Evolutionary conservation across 2,888 invertebrate species (phyloP).

Genomic region (Palloptera scutellata): DNA sequence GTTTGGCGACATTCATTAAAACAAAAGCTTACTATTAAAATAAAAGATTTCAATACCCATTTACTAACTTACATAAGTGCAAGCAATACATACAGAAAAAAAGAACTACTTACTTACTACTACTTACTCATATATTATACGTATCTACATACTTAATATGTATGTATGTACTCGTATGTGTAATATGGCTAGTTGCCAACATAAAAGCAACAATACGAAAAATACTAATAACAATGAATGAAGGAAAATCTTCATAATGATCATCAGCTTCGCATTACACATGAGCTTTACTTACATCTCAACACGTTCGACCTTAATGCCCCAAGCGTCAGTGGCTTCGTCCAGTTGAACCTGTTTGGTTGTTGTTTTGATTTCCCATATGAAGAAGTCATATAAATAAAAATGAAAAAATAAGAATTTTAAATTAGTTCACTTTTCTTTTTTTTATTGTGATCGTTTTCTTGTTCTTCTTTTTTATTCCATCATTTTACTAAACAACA

Average conservation of each 20-base stretch:
- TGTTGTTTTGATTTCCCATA: slow-evolving; percentile 2
- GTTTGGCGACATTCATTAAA: too few species aligned
- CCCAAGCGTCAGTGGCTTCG: slow-evolving; percentile 93
- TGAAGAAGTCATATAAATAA: background rate
- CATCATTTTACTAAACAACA: too few species aligned
- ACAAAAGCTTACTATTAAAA: too few species aligned
- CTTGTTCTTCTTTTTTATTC: background rate
- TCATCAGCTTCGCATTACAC: too few species aligned
- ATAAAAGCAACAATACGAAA: background rate
- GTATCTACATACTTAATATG: background rate
- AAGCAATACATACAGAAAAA: too few species aligned
- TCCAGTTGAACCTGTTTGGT: slow-evolving; percentile 73
- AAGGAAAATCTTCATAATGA: background rate
- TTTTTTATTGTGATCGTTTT: background rate
- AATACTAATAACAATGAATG: background rate
- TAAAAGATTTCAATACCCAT: too few species aligned
- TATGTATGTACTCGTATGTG: background rate
- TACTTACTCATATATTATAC: background rate
- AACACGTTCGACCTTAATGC: slow-evolving; percentile 94
- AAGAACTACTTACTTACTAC: too few species aligned
- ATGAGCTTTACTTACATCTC: slow-evolving; percentile 81
- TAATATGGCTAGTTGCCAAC: background rate
- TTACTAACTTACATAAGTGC: too few species aligned
- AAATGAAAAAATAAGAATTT: background rate
- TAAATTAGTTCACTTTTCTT: background rate